Evolutionary conservation across 2,113 vertebrate species (phyloP), one percentile per base, ranked within the genome.

Genomic region (Platysteira castanea): DNA sequence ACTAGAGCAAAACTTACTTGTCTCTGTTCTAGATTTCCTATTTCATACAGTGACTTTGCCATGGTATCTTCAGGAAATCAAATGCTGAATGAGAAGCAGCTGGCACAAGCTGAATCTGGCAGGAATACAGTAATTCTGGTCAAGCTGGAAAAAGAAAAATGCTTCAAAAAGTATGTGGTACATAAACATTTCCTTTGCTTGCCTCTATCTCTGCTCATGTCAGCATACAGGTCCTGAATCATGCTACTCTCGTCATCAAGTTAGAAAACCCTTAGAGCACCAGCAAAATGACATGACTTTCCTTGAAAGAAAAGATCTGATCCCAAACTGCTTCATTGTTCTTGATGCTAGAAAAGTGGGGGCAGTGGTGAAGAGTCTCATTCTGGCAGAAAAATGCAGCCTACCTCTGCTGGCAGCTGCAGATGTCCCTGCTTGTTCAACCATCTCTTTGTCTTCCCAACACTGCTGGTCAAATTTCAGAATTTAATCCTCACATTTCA

Each of bases 401-500:
- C 35, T 90, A 70, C 68, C 68, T 84, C 24, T 67, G 37, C 87
- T 59, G 75, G 42, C 70, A 91, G 65, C 69, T 95, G 78, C 92
- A 56, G 30, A 50, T 1, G 1, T 42, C 39, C 42, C 50, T 46
- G 46, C 37, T 61, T 67, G 28, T 63, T 92, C 71, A 92, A 28
- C 37, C n/a, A 47, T 13, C 54, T 64, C 83, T 93, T 89, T 91
- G 79, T 83, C 33, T 93, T 94, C 47, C 49, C 59, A 94, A 54
- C n/a, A 31, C 17, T 57, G 57, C 50, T 81, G 71, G 50, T 90
- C 90, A 39, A 46, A 88, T 95, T 86, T 86, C 75, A 85, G 85
- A 87, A 88, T 86, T 57, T 86, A 88, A 87, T 85, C 78, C 53
- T 83, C 54, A 47, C 30, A 24, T 96, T 96, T 70, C 90, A 83